Evolutionary conservation across 2,113 vertebrate species (phyloP), one percentile per base, ranked within the genome.

Genomic region (Stictonetta naevosa): DNA sequence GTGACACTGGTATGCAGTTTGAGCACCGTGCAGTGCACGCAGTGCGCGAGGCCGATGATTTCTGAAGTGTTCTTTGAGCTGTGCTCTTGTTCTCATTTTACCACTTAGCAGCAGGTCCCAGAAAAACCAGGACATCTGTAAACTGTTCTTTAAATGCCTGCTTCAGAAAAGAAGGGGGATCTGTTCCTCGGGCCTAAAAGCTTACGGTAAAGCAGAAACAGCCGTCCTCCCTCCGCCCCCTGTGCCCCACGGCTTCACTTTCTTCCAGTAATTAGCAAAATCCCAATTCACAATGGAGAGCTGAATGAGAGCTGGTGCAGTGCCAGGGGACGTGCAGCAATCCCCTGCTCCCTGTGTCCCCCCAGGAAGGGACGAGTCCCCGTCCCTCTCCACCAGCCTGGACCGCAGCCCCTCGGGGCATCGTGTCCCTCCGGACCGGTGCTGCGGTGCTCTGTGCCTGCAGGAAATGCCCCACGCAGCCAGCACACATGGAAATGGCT

Each of bases 201-300:
- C 38, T 63, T 60, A 31, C n/a, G 59, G 46, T 73, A 88, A 48
- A 31, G 59, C 48, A 83, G 81, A 38, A 79, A 55, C 10, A 74
- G 60, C 81, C 82, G 55, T 25, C 22, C 23, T 25, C 23, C 50
- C 52, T 28, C 26, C 28, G 26, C 8, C 13, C 29, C 36, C 18
- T 55, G 44, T 72, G 78, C 76, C 75, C 82, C 28, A 56, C 36
- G 84, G 68, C 75, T 94, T 90, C 59, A 26, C 42, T 90, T 83
- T 80, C 75, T 83, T 74, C 44, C 62, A 80, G 67, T 77, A 94
- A 96, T 95, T 88, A 93, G 71, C 63, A 89, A 95, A 94, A 90
- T 63, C 90, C 79, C 90, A 96, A 81, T 91, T 87, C 93, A 83
- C 92, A 77, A 42, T 50, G 82, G 50, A 13, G 69, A 73, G 73